Evolutionary conservation across 2,888 invertebrate species (phyloP), one percentile per base, ranked within the genome.

Genomic region (Rapana venosa): DNA sequence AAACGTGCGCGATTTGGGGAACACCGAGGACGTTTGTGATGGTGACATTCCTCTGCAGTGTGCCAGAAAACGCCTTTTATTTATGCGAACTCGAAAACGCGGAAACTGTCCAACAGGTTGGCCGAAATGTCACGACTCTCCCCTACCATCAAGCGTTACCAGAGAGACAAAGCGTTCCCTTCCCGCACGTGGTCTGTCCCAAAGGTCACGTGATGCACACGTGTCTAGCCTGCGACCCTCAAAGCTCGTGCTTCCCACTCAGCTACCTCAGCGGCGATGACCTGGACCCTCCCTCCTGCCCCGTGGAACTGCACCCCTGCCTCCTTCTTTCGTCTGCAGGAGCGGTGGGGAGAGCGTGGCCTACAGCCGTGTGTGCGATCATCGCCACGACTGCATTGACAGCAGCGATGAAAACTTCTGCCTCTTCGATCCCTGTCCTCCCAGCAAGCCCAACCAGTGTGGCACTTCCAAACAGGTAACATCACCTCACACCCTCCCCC

Each of bases 221-320:
- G 20, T 86, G 32, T 22, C 61, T 86, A 22, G 66, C 66, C 32
- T 86, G 86, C 32, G 86, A 86, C 66, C 22, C 66, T n/a, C 61
- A 86, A 22, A 86, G 86, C 58, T 32, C 86, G 61, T 86, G 86
- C 66, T 86, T 86, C 61, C 58, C 58, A 5, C 26, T 4, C 2
- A 86, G 58, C 20, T 61, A 86, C 86, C 66, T 61, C 86, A 86
- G 86, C 35, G 35, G 86, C 32, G 86, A 61, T 4, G 86, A 35
- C 22, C 17, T 58, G 20, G 61, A 35, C 17, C 32, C 30, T 1
- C 22, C 86, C n/a, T 86, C 26, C 61, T 86, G 86, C 32, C 5
- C 61, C 8, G 86, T 22, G 22, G n/a, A 32, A 32, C 22, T 61
- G 22, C 61, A 66, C 15, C 86, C 61, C 86, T 35, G 35, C 30